A percentile compares a stretch with the other conserved stretches of the same genome.
These are phyloP conservation scores for Eupithecia insigniata DNA, from an alignment of 2,888 invertebrate species.

Conservation along the genomic window DNA sequence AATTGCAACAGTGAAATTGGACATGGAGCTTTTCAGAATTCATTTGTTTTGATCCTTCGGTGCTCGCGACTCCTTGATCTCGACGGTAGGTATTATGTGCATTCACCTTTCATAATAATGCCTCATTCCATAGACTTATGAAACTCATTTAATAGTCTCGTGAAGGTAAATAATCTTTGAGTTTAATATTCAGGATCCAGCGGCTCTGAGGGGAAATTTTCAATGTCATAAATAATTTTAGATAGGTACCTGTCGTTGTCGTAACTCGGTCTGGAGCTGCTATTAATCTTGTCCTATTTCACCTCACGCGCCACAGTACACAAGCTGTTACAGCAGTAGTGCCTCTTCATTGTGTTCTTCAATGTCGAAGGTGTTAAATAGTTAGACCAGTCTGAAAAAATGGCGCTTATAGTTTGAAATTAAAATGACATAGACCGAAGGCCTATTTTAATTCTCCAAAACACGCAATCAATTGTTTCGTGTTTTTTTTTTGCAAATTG, in stretches of 20 bases:
- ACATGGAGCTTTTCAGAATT: not conserved
- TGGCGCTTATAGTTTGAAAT: no score
- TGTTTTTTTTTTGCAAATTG: no score
- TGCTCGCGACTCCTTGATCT: not conserved
- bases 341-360: not conserved
- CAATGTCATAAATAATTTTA: conserved; percentile 44
- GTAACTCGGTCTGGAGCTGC: conserved; percentile 38
- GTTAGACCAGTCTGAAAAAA: no score
- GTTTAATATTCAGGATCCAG: conserved; percentile 31
- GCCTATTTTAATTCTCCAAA: no score
- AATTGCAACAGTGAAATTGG: no score
- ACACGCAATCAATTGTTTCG: no score
- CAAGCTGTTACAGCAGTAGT: not conserved
- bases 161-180: conserved; percentile 32
- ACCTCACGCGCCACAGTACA: conserved; percentile 12
- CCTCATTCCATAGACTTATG: conserved; percentile 14
- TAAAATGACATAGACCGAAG: no score
- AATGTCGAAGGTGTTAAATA: not conserved
- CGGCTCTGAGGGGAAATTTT: conserved; percentile 28
- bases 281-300: conserved; percentile 30
- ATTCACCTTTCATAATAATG: not conserved
- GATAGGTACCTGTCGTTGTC: conserved; percentile 47
- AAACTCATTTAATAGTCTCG: conserved; percentile 6
- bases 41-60: not conserved
- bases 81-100: not conserved